phyloP scores from a whole-genome alignment of 30 jellyfish, hydroid and myxozoan genomes.

The Catostylus mosaicus region DNA sequence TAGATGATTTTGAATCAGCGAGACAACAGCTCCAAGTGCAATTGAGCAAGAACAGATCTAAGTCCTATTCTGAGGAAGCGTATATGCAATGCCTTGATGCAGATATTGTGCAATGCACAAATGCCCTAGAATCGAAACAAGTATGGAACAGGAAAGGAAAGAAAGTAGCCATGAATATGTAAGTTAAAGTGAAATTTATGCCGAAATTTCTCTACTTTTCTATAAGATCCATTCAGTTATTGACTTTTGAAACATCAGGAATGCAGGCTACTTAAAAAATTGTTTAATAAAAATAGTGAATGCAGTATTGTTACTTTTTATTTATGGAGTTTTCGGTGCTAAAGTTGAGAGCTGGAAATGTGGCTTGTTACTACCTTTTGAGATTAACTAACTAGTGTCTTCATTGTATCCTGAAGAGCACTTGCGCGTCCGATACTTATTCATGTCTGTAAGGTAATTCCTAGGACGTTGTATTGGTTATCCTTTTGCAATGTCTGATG shows the following conservation, averaged over 20 bases:
- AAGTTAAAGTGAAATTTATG: not conserved
- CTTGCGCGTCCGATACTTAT: no score
- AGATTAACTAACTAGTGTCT: no score
- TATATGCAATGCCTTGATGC: conserved; percentile 19
- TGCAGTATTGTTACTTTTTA: not conserved
- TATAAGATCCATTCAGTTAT: no score
- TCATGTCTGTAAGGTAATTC: no score
- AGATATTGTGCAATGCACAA: conserved; percentile 31
- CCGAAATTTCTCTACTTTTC: no score
- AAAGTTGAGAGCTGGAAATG: no score
- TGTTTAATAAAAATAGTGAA: not conserved
- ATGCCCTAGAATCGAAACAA: not conserved
- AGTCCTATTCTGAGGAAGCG: conserved; percentile 12
- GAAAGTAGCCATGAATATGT: conserved; percentile 65
- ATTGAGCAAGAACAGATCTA: conserved; percentile 1
- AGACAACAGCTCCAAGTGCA: not conserved
- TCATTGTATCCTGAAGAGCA: no score
- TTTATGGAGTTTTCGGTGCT: not conserved
- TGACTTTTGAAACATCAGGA: not conserved
- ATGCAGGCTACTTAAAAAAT: not conserved
- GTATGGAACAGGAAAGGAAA: conserved; percentile 67
- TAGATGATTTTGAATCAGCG: conserved; percentile 61
- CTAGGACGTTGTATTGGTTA: no score
- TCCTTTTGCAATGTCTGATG: no score
- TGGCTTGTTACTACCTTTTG: no score